These are phyloP conservation scores for Apistogramma diplotaenia DNA, from an alignment of 2,113 vertebrate genomes.

Conservation along the genomic window DNA sequence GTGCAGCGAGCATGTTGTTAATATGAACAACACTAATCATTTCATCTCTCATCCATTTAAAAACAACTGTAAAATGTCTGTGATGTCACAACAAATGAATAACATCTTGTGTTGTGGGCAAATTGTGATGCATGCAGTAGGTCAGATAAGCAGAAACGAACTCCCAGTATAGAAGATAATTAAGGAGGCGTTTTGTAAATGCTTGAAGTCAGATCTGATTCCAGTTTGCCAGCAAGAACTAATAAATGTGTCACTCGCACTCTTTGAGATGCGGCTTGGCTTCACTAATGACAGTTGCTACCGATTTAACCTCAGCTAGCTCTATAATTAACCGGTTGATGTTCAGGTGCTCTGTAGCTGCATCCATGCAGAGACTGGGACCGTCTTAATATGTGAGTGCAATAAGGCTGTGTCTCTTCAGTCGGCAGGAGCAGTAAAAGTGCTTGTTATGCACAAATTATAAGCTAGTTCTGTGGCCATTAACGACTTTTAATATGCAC, in stretches of 20 bases:
- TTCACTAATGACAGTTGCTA: conserved; percentile 60
- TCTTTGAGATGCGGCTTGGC: conserved; percentile 40
- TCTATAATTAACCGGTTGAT: conserved; percentile 66
- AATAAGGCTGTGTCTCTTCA: conserved; percentile 28
- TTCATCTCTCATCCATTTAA: background rate
- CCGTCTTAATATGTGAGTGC: conserved; percentile 6
- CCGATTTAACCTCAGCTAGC: conserved; percentile 55
- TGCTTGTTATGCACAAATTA: conserved; percentile 55
- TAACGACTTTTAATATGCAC: conserved; percentile 36
- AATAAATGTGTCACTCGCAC: conserved; percentile 61
- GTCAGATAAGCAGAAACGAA: background rate
- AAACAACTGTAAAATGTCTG: background rate
- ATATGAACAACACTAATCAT: background rate
- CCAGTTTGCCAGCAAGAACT: conserved; percentile 52
- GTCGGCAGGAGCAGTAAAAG: conserved; percentile 20
- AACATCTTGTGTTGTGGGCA: background rate
- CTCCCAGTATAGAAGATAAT: conserved; percentile 18
- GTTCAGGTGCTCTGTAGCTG: conserved; percentile 41
- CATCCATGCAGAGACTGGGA: conserved; percentile 2
- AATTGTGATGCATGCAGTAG: background rate
- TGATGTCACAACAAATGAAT: background rate
- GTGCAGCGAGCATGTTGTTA: too few relatives aligned
- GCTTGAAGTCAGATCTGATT: conserved; percentile 43
- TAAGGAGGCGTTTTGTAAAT: conserved; percentile 34
- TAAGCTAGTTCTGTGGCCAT: conserved; percentile 32